Base-by-base conservation (phyloP, 1,140 invertebrate species). In the Diachasma alloeum region DNA sequence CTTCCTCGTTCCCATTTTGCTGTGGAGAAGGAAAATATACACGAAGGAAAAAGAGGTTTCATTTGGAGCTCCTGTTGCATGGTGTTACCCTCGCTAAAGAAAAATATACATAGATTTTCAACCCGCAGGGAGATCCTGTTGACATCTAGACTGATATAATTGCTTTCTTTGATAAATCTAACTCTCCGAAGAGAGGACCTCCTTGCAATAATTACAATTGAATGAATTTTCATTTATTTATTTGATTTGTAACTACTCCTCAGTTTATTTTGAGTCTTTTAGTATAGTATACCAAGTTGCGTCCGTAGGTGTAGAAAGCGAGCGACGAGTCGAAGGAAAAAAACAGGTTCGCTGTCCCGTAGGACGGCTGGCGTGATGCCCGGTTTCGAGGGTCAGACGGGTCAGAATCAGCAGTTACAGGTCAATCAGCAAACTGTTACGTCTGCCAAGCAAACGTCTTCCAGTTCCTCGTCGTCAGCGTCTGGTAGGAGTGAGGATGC, bases 321-420 rank as follows among this genome's bases (percentile, higher is more conserved):
- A 84, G 75, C 69, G 31, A 82, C 87, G 80, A 88, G 87, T 86
- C 87, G 88, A 79, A 86, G 87, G 83, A 89, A 89, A 85, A 90
- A 89, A 83, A 85, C 84, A 85, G 85, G 82, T 84, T 85, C 87
- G 85, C 81, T 85, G 83, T 86, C 85, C 78, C 82, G 83, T 82
- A 88, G 88, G 83, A 87, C 87, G 82, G 84, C 84, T 75, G 87
- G 81, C 79, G 84, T 87, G 81, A 85, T 87, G 79, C 81, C 85
- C 53, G 86, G 88, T 80, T 87, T 86, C 76, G 78, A 83, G 76
- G 80, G 79, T 53, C 87, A 79, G 26, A 75, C 72, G 26, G 56
- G 39, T 17, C 53, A 19, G 48, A 56, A 44, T 36, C 19, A 42
- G 31, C 26, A 73, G 44, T 53, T 72, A n/a, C 72, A 66, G 0